phyloP scores from a whole-genome alignment of 2,113 vertebrate genomes.

The Rallus limicola region DNA sequence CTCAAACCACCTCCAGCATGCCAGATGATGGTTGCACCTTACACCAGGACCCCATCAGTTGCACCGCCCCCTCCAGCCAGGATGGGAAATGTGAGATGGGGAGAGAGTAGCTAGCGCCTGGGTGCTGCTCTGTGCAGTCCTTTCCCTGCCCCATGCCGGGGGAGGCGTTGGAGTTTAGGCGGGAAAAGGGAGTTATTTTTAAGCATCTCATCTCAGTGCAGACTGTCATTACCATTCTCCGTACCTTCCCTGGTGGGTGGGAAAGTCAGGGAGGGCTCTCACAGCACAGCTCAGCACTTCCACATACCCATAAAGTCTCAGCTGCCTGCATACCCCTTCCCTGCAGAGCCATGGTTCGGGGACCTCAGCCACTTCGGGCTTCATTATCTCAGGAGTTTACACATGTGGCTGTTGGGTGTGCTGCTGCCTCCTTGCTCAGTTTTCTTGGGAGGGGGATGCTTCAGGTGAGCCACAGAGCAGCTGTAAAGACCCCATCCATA shows the following conservation, averaged over 20 bases:
- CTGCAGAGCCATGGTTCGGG: background rate
- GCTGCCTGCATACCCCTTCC: background rate
- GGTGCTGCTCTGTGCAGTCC: background rate
- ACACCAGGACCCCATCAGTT: rapidly evolving
- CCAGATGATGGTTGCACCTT: rapidly evolving
- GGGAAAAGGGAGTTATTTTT: constrained; percentile 47
- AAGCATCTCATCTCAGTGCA: background rate
- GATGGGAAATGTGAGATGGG: background rate
- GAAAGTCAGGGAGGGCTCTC: background rate
- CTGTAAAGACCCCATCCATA: too few species aligned
- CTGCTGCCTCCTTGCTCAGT: too few species aligned
- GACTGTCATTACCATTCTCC: background rate
- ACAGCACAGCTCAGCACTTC: background rate
- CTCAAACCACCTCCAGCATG: background rate
- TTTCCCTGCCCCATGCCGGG: background rate
- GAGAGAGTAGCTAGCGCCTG: background rate
- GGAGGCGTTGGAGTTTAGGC: background rate
- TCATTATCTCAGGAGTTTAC: background rate
- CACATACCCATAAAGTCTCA: rapidly evolving
- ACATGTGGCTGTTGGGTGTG: too few species aligned
- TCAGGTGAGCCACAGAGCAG: too few species aligned
- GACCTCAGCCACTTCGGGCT: rapidly evolving
- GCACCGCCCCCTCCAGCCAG: rapidly evolving
- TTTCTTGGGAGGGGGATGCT: too few species aligned
- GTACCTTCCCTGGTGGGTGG: background rate